These are phyloP conservation scores for Zaprionus vittiger DNA, from an alignment of 1,140 invertebrate species.

Conservation along the genomic window DNA sequence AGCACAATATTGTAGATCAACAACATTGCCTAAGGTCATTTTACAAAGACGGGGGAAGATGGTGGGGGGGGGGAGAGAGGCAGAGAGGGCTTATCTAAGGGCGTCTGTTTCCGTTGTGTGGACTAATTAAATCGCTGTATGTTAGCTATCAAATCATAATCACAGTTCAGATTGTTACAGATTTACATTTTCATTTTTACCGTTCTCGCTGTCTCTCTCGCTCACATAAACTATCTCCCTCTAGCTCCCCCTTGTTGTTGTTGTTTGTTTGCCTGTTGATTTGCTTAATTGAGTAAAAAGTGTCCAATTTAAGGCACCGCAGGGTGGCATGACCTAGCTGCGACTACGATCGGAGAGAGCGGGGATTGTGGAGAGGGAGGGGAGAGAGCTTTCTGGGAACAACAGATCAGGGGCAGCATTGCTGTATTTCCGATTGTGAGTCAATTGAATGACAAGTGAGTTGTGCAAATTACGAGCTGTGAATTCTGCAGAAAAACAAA, in stretches of 20 bases:
- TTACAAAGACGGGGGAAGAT: neutral
- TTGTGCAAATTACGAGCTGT: constrained; percentile 5
- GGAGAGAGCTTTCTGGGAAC: neutral
- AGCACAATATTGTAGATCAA: constrained; percentile 52
- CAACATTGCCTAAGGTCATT: constrained; percentile 71
- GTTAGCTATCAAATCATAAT: constrained; percentile 50
- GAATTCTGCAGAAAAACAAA: constrained; percentile 37
- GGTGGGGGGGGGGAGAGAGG: too few species aligned
- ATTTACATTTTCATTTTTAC: neutral
- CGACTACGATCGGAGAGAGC: constrained; percentile 23
- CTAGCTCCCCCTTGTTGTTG: neutral
- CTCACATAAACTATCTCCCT: neutral
- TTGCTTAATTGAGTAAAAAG: constrained; percentile 79
- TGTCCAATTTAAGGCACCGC: constrained; percentile 64
- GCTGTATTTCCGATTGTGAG: constrained; percentile 72
- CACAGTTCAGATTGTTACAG: constrained; percentile 16
- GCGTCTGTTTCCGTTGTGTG: constrained; percentile 59
- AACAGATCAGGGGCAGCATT: constrained; percentile 9
- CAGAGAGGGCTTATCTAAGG: neutral
- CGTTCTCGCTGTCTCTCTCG: constrained; percentile 10
- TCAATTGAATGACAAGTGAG: constrained; percentile 72
- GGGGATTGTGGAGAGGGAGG: constrained; percentile 3
- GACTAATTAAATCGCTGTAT: constrained; percentile 56
- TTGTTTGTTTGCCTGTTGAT: constrained; percentile 47
- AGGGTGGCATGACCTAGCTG: constrained; percentile 53